Evolutionary conservation across 1,140 invertebrate genomes (phyloP).

Genomic region (Conus ventricosus): DNA sequence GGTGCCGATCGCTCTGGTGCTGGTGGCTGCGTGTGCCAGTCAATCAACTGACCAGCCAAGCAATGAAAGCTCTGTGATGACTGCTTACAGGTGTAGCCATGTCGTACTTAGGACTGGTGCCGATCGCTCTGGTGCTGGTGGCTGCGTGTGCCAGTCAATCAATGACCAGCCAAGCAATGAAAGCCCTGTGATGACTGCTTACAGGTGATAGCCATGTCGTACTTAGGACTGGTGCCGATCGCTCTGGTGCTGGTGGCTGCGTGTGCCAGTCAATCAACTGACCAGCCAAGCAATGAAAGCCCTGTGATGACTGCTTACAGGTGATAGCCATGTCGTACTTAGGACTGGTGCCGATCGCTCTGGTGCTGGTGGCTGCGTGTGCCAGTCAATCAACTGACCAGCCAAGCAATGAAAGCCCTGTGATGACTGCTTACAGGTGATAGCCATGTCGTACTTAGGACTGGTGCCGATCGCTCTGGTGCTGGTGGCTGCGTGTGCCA

Average conservation of each 20-base stretch:
- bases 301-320: neutral
- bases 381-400: no score
- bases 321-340: slow-evolving; percentile 39
- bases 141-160: no score
- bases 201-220: slow-evolving; percentile 26
- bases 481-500: slow-evolving; percentile 42
- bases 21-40: slow-evolving; percentile 46
- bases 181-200: neutral
- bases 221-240: slow-evolving; percentile 55
- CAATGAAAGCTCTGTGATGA: neutral
- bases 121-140: slow-evolving; percentile 52
- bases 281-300: neutral
- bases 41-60: no score
- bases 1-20: slow-evolving; percentile 53
- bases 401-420: neutral
- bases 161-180: neutral
- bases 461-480: slow-evolving; percentile 56
- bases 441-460: slow-evolving; percentile 44
- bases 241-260: slow-evolving; percentile 50
- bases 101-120: slow-evolving; percentile 53
- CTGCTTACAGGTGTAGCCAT: neutral
- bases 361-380: slow-evolving; percentile 49
- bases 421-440: no score
- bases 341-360: slow-evolving; percentile 53
- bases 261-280: no score